Percentiles rank a stretch among this genome's conserved stretches.
Evolutionary conservation across 2,888 invertebrate genomes (phyloP).

Genomic region (Orchesella flavescens): DNA sequence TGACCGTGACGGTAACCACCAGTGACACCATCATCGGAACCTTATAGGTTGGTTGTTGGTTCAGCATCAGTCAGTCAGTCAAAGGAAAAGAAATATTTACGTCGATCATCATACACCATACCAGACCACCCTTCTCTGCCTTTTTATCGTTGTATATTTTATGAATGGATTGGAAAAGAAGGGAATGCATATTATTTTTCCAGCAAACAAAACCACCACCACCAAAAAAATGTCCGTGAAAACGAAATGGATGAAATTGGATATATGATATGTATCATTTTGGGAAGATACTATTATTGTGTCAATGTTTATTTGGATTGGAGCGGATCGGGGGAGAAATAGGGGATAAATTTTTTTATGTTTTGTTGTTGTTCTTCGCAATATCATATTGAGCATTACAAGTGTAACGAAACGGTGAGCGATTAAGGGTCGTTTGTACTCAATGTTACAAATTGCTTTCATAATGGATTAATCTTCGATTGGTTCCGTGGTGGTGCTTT

Average conservation of each 20-base stretch:
- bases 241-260: constrained; percentile 35
- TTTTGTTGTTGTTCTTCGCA: not conserved
- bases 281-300: constrained; percentile 13
- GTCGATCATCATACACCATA: not conserved
- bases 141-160: constrained; percentile 12
- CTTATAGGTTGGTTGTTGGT: not conserved
- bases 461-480: constrained; percentile 71
- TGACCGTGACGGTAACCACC: constrained; percentile 32
- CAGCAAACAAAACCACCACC: not conserved
- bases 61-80: constrained; percentile 17
- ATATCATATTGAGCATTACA: not conserved
- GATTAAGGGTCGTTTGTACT: constrained; percentile 41
- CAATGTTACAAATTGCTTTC: constrained; percentile 66
- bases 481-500: constrained; percentile 49
- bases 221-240: constrained; percentile 51
- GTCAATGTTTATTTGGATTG: constrained; percentile 39
- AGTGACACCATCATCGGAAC: constrained; percentile 34
- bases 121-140: not conserved
- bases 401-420: constrained; percentile 12
- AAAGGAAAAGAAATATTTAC: no score
- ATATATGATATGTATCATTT: constrained; percentile 17
- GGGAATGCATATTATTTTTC: not conserved
- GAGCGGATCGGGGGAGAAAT: not conserved
- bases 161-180: constrained; percentile 10
- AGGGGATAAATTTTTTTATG: not conserved